Evolutionary conservation across 2,113 vertebrate species (phyloP), one percentile per base, ranked within the genome.

Genomic region (Chinchilla lanigera): DNA sequence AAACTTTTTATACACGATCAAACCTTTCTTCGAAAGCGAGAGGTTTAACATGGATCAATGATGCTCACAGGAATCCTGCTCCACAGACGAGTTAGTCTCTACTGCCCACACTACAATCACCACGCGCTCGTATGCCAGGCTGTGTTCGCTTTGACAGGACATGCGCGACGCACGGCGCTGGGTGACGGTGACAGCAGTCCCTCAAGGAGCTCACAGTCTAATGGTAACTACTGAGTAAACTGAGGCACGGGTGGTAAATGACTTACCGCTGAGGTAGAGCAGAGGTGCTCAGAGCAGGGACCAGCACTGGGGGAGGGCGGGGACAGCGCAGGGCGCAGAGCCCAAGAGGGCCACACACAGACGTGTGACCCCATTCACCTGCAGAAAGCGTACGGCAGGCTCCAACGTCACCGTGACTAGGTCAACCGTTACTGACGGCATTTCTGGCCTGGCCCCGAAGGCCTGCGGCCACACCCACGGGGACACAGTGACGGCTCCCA

Each of bases 141-240:
- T 38, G n/a, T 41, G 69, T 85, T 95, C 96, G 88, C 86, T 93
- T 80, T 10, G n/a, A 54, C 7, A 73, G 80, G 91, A 61, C 50
- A 61, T 90, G 67, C 75, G 3, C 44, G 60, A 56, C 17, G 26
- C 89, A 35, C 80, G 94, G 92, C 8, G 22, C 89, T 71, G 71
- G 61, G 2, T 33, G 52, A 89, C 22, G 81, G 85, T 75, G n/a
- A 60, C 26, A 17, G 65, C 41, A 56, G 83, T 77, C 90, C 81
- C 83, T 75, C 54, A 50, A 35, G 58, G 96, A 86, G 86, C 92
- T 97, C 96, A 97, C 96, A 97, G 96, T 93, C 93, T 93, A 97
- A 93, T 93, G 95, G 96, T 93, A 86, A 89, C 93, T 95, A 91
- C 87, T 33, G 83, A 95, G 96, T 88, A 85, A 93, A 95, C 63